Percentiles rank a stretch among this genome's conserved stretches.
phyloP scores from a whole-genome alignment of 2,797 vertebrate species.

The Pseudochirops cupreus region DNA sequence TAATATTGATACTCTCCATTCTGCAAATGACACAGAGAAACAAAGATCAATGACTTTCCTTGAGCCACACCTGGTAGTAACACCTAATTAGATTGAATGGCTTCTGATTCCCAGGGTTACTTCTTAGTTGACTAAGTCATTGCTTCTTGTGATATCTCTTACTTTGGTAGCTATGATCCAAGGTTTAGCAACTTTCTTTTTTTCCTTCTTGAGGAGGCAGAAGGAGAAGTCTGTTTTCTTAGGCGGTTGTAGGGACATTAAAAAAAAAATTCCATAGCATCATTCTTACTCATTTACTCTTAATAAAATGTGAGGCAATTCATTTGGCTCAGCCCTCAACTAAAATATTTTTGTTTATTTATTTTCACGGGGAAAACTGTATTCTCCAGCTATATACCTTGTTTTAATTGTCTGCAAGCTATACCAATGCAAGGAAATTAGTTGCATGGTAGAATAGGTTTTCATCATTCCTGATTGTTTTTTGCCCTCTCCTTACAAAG shows the following conservation, averaged over 20 bases:
- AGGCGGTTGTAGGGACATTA: not conserved
- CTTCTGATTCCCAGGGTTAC: not conserved
- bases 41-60: not conserved
- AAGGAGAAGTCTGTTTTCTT: not conserved
- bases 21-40: not conserved
- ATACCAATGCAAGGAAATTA: not conserved
- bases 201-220: rapidly evolving
- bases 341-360: not conserved
- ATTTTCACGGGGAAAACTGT: not conserved
- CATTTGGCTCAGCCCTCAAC: not conserved
- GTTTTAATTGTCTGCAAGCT: not conserved
- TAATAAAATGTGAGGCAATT: not conserved
- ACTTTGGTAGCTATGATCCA: not conserved
- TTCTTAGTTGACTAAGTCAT: not conserved
- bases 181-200: too few relatives aligned
- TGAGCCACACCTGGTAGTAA: rapidly evolving
- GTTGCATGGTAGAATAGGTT: not conserved
- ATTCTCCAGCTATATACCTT: not conserved
- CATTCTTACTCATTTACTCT: not conserved
- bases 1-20: not conserved
- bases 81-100: not conserved
- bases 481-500: too few relatives aligned
- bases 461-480: not conserved
- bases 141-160: not conserved
- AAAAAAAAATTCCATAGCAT: not conserved